Evolutionary conservation across 2,888 invertebrate species (phyloP), one percentile per base, ranked within the genome.

Genomic region (Megastigmus dorsalis): DNA sequence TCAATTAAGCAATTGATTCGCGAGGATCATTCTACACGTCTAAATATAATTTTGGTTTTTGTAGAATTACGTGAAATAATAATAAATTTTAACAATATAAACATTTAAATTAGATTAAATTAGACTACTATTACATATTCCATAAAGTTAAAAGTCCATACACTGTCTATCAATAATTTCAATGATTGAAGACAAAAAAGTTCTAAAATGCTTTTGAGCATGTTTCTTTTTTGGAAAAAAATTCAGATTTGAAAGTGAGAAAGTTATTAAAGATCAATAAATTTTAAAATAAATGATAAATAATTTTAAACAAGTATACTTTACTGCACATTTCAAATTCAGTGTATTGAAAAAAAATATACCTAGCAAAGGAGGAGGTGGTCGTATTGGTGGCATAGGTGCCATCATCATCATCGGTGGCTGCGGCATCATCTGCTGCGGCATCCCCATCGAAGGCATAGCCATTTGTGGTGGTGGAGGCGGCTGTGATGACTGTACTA

Each of bases 381-480:
- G 80, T 50, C 80, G 76, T 84, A 91, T 90, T 0, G 90, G 89
- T 3, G 91, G 89, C 89, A 91, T 91, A 2, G 91, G 90, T 10
- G 90, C 89, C 90, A 92, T 91, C 91, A 92, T 91, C 92, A 92
- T 92, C 85, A 92, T 91, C 0, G 90, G 89, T 9, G 90, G 88
- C 77, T 90, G 91, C 0, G 90, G 90, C 79, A 89, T 88, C 69
- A 89, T 89, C 10, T 90, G 88, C 78, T 90, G 91, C 0, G 90
- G 90, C 78, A 89, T 88, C 3, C 88, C 87, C 86, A 88, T 88
- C 13, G 84, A 74, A 5, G 89, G 86, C 81, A 89, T 88, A 15
- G 82, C 80, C 83, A 87, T 86, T 0, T 84, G 81, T 13, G 86
- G 84, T 2, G 86, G 85, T 23, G 84, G 86, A 3, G 84, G 84